phyloP scores from a whole-genome alignment of 2,797 vertebrate genomes.

The Fundulus diaphanus region DNA sequence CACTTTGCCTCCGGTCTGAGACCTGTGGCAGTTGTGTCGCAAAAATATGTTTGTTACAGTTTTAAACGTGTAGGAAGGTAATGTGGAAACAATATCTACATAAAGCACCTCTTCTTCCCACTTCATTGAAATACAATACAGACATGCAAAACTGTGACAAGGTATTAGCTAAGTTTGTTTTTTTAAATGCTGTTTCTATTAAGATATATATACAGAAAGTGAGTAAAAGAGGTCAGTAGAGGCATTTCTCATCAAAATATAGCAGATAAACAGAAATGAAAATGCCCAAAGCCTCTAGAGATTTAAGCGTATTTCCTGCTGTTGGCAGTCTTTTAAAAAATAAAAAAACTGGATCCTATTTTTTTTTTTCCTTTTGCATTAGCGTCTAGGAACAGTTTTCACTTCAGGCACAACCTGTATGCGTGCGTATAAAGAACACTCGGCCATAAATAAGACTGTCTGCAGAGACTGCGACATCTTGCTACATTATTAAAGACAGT shows the following conservation, averaged over 20 bases:
- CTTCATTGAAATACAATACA: no score
- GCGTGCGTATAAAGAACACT: background rate
- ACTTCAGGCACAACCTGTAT: constrained; percentile 31
- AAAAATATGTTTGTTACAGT: background rate
- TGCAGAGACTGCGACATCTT: constrained; percentile 42
- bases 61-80: background rate
- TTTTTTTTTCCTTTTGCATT: background rate
- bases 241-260: background rate
- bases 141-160: background rate
- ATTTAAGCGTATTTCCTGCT: constrained; percentile 12
- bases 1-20: no score
- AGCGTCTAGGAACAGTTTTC: constrained; percentile 34
- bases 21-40: background rate
- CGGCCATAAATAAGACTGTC: constrained; percentile 13
- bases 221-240: background rate
- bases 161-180: background rate
- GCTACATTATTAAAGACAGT: constrained; percentile 70
- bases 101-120: background rate
- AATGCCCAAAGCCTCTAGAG: constrained; percentile 12
- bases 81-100: background rate
- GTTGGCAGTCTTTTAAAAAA: constrained; percentile 21
- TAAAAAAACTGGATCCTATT: background rate
- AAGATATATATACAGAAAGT: background rate
- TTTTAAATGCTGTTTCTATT: background rate
- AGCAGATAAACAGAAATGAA: constrained; percentile 1